phyloP scores from a whole-genome alignment of 1,140 invertebrate genomes.

The Brachionus koreanus region DNA sequence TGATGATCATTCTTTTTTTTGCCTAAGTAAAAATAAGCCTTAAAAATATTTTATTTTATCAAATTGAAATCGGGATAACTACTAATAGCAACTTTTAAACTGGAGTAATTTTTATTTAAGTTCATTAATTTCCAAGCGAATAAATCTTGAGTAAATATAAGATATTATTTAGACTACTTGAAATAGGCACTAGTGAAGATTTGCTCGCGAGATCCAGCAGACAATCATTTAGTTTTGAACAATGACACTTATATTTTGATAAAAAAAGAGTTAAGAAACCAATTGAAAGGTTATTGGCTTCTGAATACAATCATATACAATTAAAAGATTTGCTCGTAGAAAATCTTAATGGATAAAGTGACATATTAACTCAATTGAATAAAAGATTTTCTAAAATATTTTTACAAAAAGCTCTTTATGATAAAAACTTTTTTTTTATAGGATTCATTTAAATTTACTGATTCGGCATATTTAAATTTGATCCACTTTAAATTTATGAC shows the following conservation, averaged over 20 bases:
- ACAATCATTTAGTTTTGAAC: not conserved
- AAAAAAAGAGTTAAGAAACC: not conserved
- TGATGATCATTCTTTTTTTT: too few relatives aligned
- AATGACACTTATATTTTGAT: slow-evolving; percentile 3
- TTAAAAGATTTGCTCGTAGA: not conserved
- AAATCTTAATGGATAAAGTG: not conserved
- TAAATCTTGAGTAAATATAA: slow-evolving; percentile 17
- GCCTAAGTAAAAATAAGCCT: too few relatives aligned
- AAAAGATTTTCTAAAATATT: not conserved
- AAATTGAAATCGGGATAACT: not conserved
- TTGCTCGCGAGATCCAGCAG: not conserved
- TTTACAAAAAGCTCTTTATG: not conserved
- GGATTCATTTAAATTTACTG: not conserved
- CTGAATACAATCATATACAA: not conserved
- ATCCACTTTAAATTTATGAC: not conserved
- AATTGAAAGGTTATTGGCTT: slow-evolving; percentile 8
- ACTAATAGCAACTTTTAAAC: not conserved
- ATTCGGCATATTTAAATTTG: slow-evolving; percentile 8
- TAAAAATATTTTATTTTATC: not conserved
- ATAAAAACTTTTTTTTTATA: not conserved
- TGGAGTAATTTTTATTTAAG: not conserved
- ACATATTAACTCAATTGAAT: not conserved
- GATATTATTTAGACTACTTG: slow-evolving; percentile 14
- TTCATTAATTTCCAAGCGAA: not conserved
- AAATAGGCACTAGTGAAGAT: not conserved